Percentiles rank a stretch among this genome's conserved stretches.
Conservation (phyloP, 2,888 invertebrate genomes). For the Eupithecia inturbata region DNA sequence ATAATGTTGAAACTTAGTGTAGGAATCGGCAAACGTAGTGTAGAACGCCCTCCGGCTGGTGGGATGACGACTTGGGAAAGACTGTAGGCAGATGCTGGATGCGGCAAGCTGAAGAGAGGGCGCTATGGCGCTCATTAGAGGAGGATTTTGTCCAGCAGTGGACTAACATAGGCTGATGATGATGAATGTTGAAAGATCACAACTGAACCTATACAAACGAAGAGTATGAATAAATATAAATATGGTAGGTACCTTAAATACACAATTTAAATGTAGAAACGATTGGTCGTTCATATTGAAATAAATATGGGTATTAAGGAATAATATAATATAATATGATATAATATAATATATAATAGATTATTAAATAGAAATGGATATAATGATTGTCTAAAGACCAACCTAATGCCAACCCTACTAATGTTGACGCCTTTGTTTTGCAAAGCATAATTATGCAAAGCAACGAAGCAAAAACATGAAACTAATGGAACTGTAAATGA, state of each 20-base stretch:
- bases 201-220: background rate
- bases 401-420: constrained; percentile 8
- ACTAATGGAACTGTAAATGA: constrained; percentile 74
- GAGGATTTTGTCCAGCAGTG: no score
- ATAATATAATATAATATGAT: no score
- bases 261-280: background rate
- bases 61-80: no score
- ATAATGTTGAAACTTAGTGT: no score
- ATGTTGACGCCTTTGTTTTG: constrained; percentile 16
- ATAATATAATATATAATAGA: no score
- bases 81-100: no score
- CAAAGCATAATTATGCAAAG: constrained; percentile 24
- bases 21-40: no score
- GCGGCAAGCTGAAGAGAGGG: no score
- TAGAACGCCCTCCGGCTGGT: no score
- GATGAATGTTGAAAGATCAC: background rate
- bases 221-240: background rate
- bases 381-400: background rate
- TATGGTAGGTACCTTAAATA: background rate
- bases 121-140: no score
- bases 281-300: background rate
- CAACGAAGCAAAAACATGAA: constrained; percentile 56
- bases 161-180: no score
- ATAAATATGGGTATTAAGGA: no score
- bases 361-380: constrained; percentile 6